Conservation (phyloP, 2,888 invertebrate genomes). For the Sarcophaga variegata region DNA sequence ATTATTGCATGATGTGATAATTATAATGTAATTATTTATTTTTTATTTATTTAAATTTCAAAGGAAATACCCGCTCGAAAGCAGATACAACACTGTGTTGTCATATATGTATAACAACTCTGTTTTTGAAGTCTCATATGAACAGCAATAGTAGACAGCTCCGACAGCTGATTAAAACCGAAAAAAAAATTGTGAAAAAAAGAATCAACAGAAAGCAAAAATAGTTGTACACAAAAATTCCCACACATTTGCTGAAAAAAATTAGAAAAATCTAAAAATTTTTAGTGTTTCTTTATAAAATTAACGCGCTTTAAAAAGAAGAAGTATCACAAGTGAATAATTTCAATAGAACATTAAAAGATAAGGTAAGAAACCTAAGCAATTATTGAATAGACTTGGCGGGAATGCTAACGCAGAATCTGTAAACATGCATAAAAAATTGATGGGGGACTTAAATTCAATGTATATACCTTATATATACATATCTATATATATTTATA, state of each 20-base stretch:
- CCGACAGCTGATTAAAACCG: slow-evolving; percentile 39
- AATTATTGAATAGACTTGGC: slow-evolving; percentile 10
- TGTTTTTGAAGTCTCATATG: not conserved
- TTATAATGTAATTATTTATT: not conserved
- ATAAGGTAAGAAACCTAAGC: not conserved
- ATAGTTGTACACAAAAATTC: slow-evolving; percentile 65
- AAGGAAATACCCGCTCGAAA: not conserved
- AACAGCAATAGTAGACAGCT: not conserved
- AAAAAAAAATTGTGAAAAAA: slow-evolving; percentile 11
- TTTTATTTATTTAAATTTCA: not conserved
- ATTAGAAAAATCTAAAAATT: slow-evolving; percentile 27
- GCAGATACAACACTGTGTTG: not conserved
- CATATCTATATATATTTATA: no score
- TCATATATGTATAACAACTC: not conserved
- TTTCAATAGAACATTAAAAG: not conserved
- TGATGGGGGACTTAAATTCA: slow-evolving; percentile 4
- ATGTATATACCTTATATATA: not conserved
- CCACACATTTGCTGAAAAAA: slow-evolving; percentile 46
- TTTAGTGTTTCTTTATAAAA: slow-evolving; percentile 4
- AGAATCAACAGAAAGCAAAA: slow-evolving; percentile 35
- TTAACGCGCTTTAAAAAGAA: not conserved
- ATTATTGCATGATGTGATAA: no score
- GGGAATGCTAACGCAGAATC: slow-evolving; percentile 3
- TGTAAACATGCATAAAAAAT: not conserved
- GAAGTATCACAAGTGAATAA: slow-evolving; percentile 2